A percentile compares a stretch with the other conserved stretches of the same genome.
Evolutionary conservation across 2,113 vertebrate genomes (phyloP).

Genomic region (Saguinus midas): DNA sequence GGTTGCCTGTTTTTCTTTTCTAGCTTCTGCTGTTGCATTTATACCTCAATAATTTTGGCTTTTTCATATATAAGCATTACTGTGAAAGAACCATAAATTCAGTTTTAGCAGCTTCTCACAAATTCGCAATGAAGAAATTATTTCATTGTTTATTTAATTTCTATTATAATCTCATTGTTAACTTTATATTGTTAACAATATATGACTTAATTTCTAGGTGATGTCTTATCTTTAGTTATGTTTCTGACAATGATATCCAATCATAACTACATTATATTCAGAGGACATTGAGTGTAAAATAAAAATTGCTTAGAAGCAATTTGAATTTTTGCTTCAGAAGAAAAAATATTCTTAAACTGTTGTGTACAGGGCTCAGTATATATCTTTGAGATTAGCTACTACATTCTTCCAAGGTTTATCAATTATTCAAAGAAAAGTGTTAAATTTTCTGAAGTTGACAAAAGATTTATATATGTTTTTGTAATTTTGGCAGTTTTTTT

Average conservation of each 20-base stretch:
- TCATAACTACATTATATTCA: neutral
- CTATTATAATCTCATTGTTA: neutral
- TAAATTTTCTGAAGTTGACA: neutral
- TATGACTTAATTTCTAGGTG: neutral
- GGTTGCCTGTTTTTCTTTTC: neutral
- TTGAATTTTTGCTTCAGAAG: neutral
- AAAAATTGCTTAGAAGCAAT: neutral
- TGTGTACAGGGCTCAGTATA: neutral
- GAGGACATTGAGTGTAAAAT: neutral
- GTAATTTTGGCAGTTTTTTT: neutral
- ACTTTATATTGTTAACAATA: neutral
- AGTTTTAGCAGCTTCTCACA: neutral
- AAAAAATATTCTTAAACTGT: neutral
- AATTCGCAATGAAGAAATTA: neutral
- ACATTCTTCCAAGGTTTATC: neutral
- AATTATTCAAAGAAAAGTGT: neutral
- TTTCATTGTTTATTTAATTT: neutral
- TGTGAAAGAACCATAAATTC: neutral
- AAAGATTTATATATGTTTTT: neutral
- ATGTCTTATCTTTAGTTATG: neutral
- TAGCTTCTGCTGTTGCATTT: neutral
- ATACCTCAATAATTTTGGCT: neutral
- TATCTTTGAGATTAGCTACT: neutral
- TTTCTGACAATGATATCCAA: neutral
- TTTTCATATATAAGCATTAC: neutral